Percentiles rank a stretch among this genome's conserved stretches.
phyloP scores from a whole-genome alignment of 2,113 vertebrate genomes.

The Xiphophorus hellerii region DNA sequence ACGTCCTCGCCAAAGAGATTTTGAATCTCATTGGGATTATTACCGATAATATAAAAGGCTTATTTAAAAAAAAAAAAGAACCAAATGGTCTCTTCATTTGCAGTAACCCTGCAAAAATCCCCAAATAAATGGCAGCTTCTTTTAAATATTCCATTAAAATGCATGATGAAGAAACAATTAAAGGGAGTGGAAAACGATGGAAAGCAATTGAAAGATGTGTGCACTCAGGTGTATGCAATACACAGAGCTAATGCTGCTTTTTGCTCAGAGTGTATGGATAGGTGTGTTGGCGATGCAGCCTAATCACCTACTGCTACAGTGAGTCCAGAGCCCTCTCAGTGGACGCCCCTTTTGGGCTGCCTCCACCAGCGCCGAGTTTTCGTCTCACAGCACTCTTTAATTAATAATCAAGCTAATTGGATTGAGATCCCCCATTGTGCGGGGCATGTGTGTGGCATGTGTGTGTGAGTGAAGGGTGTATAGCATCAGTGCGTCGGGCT shows the following conservation, averaged over 20 bases:
- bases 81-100: not conserved
- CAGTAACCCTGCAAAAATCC: not conserved
- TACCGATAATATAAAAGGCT: not conserved
- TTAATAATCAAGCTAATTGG: slow-evolving; percentile 82
- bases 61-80: not conserved
- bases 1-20: not conserved
- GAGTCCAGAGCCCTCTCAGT: slow-evolving; percentile 65
- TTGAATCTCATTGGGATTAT: not conserved
- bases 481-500: slow-evolving; percentile 45
- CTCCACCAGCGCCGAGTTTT: slow-evolving; percentile 58
- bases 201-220: slow-evolving; percentile 8
- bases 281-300: slow-evolving; percentile 45
- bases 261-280: slow-evolving; percentile 6
- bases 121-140: not conserved
- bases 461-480: slow-evolving; percentile 10
- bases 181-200: not conserved
- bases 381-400: slow-evolving; percentile 74
- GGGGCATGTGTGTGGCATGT: slow-evolving; percentile 22
- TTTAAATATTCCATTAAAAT: slow-evolving; percentile 13
- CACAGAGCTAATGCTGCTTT: slow-evolving; percentile 2
- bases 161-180: slow-evolving; percentile 9
- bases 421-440: slow-evolving; percentile 69
- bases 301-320: slow-evolving; percentile 69
- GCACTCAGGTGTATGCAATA: slow-evolving; percentile 12
- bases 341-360: slow-evolving; percentile 65